A percentile compares a stretch with the other conserved stretches of the same genome.
These are phyloP conservation scores for Amphiduros pacificus DNA, from an alignment of 2,888 invertebrate genomes.

Conservation along the genomic window DNA sequence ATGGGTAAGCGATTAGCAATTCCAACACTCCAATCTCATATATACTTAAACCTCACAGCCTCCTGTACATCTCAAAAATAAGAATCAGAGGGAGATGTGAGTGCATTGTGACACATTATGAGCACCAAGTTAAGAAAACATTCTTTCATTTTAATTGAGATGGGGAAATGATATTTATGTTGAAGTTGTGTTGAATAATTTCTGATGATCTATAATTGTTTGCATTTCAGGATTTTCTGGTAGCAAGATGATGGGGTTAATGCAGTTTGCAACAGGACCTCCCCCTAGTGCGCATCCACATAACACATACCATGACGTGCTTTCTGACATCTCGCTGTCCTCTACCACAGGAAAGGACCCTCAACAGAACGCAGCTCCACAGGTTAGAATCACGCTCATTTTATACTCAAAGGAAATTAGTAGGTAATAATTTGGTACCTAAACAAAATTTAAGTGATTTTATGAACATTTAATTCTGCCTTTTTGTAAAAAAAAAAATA, in stretches of 20 bases:
- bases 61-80: not conserved
- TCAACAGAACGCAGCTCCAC: too few species aligned
- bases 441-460: too few species aligned
- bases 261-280: slow-evolving; percentile 14
- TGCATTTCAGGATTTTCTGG: too few species aligned
- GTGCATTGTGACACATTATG: not conserved
- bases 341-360: too few species aligned
- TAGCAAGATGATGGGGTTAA: slow-evolving; percentile 24
- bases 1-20: too few species aligned
- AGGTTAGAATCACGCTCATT: too few species aligned
- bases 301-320: slow-evolving; percentile 30
- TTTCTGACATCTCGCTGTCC: slow-evolving; percentile 33
- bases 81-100: not conserved
- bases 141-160: not conserved
- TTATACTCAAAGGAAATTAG: too few species aligned
- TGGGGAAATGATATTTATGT: not conserved
- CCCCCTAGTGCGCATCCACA: not conserved
- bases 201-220: not conserved
- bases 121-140: not conserved
- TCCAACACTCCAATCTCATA: not conserved
- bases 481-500: too few species aligned
- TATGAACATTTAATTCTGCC: too few species aligned
- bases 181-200: not conserved
- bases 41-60: not conserved
- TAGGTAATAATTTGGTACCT: too few species aligned